phyloP scores from a whole-genome alignment of 2,113 vertebrate species.

The Pteruthius melanotis region DNA sequence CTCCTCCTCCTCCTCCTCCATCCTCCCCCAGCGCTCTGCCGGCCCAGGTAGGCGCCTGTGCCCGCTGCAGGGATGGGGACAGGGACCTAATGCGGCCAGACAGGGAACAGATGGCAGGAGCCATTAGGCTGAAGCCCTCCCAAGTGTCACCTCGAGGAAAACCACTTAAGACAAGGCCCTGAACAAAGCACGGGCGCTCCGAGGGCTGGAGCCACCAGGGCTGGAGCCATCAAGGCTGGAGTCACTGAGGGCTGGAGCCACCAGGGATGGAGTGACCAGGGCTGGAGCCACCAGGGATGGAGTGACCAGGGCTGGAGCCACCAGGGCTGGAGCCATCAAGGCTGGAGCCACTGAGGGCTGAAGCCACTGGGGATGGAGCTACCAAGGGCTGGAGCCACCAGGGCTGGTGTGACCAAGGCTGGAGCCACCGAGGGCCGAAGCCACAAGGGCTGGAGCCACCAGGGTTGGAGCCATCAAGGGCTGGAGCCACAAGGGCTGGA shows the following conservation, averaged over 20 bases:
- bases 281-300: too few species aligned
- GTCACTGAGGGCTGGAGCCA: accelerated
- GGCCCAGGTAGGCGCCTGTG: neutral
- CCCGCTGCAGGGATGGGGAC: neutral
- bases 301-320: neutral
- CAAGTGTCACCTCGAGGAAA: slow-evolving; percentile 20
- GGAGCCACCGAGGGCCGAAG: neutral
- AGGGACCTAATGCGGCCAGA: neutral
- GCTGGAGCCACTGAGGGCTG: too few species aligned
- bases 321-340: too few species aligned
- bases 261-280: neutral
- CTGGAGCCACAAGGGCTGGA: neutral
- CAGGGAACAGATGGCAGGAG: slow-evolving; percentile 47
- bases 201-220: neutral
- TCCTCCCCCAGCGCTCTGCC: accelerated
- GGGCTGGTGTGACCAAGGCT: accelerated
- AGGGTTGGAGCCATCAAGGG: accelerated
- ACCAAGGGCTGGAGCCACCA: too few species aligned
- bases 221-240: neutral
- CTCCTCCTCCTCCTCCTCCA: neutral
- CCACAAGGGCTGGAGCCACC: neutral
- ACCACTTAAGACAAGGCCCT: slow-evolving; percentile 14
- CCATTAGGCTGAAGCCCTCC: slow-evolving; percentile 19
- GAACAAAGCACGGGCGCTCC: neutral
- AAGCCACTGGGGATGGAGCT: neutral